phyloP scores from a whole-genome alignment of 2,888 invertebrate species.

The Byasa hedistus region DNA sequence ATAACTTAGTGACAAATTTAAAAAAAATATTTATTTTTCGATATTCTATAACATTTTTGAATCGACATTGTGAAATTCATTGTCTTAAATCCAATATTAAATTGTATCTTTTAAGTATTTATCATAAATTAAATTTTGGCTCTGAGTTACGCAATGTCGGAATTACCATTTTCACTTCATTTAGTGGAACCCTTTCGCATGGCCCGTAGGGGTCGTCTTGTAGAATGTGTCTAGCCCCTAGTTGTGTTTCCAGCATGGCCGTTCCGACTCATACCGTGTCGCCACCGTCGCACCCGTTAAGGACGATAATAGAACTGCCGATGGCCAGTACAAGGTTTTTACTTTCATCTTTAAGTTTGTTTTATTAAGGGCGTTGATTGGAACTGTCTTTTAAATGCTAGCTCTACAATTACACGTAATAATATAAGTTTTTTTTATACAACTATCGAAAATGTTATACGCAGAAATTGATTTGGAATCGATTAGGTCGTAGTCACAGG shows the following conservation, averaged over 20 bases:
- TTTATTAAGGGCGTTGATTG: slow-evolving; percentile 34
- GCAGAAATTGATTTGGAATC: slow-evolving; percentile 22
- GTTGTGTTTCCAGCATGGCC: slow-evolving; percentile 91
- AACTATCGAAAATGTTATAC: slow-evolving; percentile 3
- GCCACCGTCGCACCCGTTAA: slow-evolving; percentile 95
- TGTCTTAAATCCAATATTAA: neutral
- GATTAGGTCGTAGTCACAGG: slow-evolving; percentile 9
- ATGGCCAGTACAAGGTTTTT: slow-evolving; percentile 94
- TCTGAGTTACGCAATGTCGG: slow-evolving; percentile 48
- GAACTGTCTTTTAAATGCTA: slow-evolving; percentile 27
- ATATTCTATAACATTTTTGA: slow-evolving; percentile 14
- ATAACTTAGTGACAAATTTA: neutral
- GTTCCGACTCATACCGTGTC: slow-evolving; percentile 98
- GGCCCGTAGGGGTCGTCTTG: slow-evolving; percentile 74
- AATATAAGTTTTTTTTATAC: neutral
- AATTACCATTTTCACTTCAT: slow-evolving; percentile 52
- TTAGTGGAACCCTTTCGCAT: slow-evolving; percentile 53
- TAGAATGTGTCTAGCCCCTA: slow-evolving; percentile 79
- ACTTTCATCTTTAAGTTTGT: slow-evolving; percentile 58
- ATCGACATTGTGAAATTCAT: slow-evolving; percentile 13
- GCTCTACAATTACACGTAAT: slow-evolving; percentile 1
- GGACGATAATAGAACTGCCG: slow-evolving; percentile 97
- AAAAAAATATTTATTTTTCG: slow-evolving; percentile 23
- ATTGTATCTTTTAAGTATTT: neutral
- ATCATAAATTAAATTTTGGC: neutral